Evolutionary conservation across 37 sponge, comb jelly and placozoan species (phyloP).

Genomic region (Cliona cf. orientalis): DNA sequence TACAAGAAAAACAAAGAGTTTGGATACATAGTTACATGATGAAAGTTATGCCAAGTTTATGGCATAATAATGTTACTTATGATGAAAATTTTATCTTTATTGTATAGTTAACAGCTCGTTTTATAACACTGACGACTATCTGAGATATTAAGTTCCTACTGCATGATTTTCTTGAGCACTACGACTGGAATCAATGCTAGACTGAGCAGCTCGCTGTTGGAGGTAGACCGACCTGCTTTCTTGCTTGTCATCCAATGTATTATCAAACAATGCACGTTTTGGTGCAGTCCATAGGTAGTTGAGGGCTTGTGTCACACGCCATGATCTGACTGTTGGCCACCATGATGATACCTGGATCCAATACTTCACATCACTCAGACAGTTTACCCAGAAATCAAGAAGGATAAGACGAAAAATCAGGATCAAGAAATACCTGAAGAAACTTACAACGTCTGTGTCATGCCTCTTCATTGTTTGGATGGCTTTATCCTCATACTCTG

Average conservation of each 20-base stretch:
- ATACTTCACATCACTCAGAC: conserved; percentile 65
- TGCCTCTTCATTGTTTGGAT: conserved; percentile 70
- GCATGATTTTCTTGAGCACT: too few relatives aligned
- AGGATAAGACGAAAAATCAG: conserved; percentile 65
- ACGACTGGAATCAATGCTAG: too few relatives aligned
- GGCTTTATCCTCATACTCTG: conserved; percentile 32
- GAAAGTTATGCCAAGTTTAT: too few relatives aligned
- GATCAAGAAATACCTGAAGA: conserved; percentile 66
- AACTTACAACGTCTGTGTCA: conserved; percentile 47
- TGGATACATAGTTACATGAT: too few relatives aligned
- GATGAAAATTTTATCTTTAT: too few relatives aligned
- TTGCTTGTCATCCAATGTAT: background rate
- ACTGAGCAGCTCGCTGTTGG: too few relatives aligned
- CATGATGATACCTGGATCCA: conserved; percentile 59
- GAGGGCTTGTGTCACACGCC: conserved; percentile 15
- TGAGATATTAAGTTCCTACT: too few relatives aligned
- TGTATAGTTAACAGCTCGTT: too few relatives aligned
- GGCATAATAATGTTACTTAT: too few relatives aligned
- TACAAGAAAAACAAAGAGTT: too few relatives aligned
- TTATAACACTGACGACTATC: too few relatives aligned
- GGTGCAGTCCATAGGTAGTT: conserved; percentile 75
- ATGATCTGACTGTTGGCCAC: conserved; percentile 49
- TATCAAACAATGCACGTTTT: conserved; percentile 67
- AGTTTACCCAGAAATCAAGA: conserved; percentile 71
- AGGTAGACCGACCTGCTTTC: too few relatives aligned